phyloP scores from a whole-genome alignment of 2,797 vertebrate genomes.

The Balearica regulorum region DNA sequence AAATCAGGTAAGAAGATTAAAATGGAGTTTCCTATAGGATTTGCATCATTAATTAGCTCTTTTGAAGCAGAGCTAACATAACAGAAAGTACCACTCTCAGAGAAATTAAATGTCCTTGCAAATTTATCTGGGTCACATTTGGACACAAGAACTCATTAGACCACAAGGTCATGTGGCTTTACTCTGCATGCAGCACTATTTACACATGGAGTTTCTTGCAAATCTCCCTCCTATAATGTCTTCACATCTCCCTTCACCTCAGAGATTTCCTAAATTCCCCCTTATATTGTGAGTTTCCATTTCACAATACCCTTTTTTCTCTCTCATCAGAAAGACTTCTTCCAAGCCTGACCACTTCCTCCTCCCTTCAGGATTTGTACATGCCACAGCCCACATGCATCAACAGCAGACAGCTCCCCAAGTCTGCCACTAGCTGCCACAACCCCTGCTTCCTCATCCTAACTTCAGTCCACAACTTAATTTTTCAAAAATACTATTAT shows the following conservation, averaged over 20 bases:
- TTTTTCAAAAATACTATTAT: neutral
- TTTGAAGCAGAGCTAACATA: neutral
- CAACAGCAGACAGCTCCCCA: neutral
- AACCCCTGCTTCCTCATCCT: neutral
- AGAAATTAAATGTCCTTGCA: neutral
- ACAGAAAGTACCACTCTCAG: neutral
- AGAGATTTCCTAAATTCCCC: neutral
- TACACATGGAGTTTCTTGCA: neutral
- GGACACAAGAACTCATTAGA: neutral
- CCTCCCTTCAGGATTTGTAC: neutral
- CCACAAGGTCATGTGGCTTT: neutral
- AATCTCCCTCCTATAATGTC: neutral
- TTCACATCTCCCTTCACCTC: neutral
- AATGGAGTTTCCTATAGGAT: neutral
- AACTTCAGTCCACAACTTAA: neutral
- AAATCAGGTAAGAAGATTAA: neutral
- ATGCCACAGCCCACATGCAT: neutral
- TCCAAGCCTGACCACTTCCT: neutral
- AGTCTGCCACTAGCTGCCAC: neutral
- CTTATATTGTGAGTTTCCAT: neutral
- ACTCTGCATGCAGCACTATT: neutral
- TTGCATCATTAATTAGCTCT: neutral
- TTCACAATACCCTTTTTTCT: neutral
- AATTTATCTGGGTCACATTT: neutral
- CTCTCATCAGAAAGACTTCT: neutral